A percentile compares a stretch with the other conserved stretches of the same genome.
phyloP scores from a whole-genome alignment of 1,140 invertebrate species.

The Chlorops oryzae region DNA sequence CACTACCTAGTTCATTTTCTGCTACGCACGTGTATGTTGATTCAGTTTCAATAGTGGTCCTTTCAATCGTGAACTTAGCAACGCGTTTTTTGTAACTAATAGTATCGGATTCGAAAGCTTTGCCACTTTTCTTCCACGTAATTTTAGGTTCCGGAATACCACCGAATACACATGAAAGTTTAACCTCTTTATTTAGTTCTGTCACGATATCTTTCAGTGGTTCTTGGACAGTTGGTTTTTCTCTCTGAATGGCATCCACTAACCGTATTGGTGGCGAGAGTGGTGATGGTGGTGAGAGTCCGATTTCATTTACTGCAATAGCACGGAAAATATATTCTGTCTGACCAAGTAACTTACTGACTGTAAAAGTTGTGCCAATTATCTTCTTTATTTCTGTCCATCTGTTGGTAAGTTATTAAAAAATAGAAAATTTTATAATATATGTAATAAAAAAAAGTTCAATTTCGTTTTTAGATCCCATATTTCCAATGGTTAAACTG shows the following conservation, averaged over 20 bases:
- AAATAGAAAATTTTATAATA: not conserved
- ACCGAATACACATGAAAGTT: constrained; percentile 67
- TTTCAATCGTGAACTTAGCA: constrained; percentile 63
- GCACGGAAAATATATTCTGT: constrained; percentile 70
- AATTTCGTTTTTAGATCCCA: too few relatives aligned
- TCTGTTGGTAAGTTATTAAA: constrained; percentile 40
- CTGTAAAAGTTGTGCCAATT: constrained; percentile 57
- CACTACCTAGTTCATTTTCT: constrained; percentile 64
- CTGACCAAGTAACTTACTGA: constrained; percentile 62
- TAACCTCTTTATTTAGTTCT: constrained; percentile 56
- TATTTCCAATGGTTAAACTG: too few relatives aligned
- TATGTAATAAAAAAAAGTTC: too few relatives aligned
- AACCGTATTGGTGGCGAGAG: constrained; percentile 54
- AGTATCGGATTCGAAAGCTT: constrained; percentile 52
- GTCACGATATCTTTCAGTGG: constrained; percentile 56
- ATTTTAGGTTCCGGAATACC: constrained; percentile 80
- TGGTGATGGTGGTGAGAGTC: constrained; percentile 56
- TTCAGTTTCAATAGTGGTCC: constrained; percentile 58
- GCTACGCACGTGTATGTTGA: constrained; percentile 68
- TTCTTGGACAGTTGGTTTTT: constrained; percentile 59
- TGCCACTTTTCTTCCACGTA: constrained; percentile 65
- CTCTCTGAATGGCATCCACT: constrained; percentile 49
- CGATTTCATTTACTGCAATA: constrained; percentile 69
- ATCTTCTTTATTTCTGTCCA: constrained; percentile 65
- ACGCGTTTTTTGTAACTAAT: constrained; percentile 67